Conservation (phyloP, 2,888 invertebrate species). For the Mythimna albipuncta region DNA sequence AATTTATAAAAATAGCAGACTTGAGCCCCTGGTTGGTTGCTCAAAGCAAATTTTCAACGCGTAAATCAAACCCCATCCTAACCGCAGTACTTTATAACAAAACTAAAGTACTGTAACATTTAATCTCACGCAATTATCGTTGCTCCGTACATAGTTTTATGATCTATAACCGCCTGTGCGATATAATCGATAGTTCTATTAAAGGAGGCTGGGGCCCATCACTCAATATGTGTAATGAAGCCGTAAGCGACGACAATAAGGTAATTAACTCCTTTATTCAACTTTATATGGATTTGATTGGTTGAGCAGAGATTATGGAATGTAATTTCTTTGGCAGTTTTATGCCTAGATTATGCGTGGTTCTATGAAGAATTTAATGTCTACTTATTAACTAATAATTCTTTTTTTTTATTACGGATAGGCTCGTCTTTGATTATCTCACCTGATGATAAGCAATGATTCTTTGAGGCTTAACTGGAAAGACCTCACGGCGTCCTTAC, state of each 20-base stretch:
- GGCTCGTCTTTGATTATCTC: no score
- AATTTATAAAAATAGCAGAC: no score
- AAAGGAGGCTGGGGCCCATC: constrained; percentile 63
- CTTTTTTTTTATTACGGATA: no score
- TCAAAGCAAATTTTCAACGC: constrained; percentile 4
- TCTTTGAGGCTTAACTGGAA: no score
- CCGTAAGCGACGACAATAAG: constrained; percentile 77
- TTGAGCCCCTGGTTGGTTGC: no score
- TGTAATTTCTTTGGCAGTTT: neutral
- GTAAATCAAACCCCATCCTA: constrained; percentile 30
- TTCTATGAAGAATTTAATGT: constrained; percentile 6
- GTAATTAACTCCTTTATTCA: constrained; percentile 80
- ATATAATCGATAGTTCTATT: constrained; percentile 4
- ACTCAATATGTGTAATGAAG: constrained; percentile 79
- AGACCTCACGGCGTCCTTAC: no score
- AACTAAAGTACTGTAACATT: constrained; percentile 32
- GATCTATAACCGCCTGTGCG: constrained; percentile 32
- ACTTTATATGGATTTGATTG: constrained; percentile 47
- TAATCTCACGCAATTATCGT: constrained; percentile 36
- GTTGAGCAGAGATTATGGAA: constrained; percentile 24
- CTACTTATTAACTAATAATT: no score
- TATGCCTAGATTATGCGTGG: constrained; percentile 5
- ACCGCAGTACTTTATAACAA: constrained; percentile 28
- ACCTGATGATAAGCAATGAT: no score
- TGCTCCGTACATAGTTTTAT: constrained; percentile 11